Evolutionary conservation across 1,140 invertebrate genomes (phyloP), one percentile per base, ranked within the genome.

Genomic region (Plectus sambesii): DNA sequence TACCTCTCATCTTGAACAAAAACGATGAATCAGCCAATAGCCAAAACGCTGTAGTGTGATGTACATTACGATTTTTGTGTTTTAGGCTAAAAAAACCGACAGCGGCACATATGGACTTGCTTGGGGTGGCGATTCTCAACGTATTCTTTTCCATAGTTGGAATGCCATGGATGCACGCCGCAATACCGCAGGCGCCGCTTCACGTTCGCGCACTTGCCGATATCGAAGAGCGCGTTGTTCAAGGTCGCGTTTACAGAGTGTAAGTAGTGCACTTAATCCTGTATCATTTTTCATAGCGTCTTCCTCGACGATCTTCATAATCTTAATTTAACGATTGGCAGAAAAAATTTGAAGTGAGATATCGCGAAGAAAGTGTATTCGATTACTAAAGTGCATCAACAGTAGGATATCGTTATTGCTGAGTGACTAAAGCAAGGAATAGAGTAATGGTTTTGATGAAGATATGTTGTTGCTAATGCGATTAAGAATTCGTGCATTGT

Each of bases 91-190:
- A 70, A 52, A 75, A 74, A 60, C 73, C 73, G 23, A 54, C 69
- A n/a, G 69, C 73, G 2, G 68, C 71, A 48, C 71, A 74, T 55
- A 73, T 70, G 72, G 73, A 74, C 52, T 53, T 74, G 26, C 59
- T 73, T 44, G 57, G 72, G n/a, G 69, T 74, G 24, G 70, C 68
- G 6, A 42, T 74, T 8, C 59, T 74, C 24, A 74, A 74, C 54
- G 60, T 59, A 2, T 55, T 69, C 29, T 56, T 74, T 12, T 74
- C 73, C 0, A 39, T 73, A 8, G 69, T 73, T 47, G 70, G 69
- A 17, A 61, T 75, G 19, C 72, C 73, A 20, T 73, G 72, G 72
- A 65, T 74, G 53, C 61, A 64, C 26, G 64, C 49, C 23, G 72
- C 73, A 8, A 55, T 73, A 5, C 73, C 73, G 3, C 70, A 71